phyloP scores from a whole-genome alignment of 1,140 invertebrate species.

The Macrosteles quadrilineatus region DNA sequence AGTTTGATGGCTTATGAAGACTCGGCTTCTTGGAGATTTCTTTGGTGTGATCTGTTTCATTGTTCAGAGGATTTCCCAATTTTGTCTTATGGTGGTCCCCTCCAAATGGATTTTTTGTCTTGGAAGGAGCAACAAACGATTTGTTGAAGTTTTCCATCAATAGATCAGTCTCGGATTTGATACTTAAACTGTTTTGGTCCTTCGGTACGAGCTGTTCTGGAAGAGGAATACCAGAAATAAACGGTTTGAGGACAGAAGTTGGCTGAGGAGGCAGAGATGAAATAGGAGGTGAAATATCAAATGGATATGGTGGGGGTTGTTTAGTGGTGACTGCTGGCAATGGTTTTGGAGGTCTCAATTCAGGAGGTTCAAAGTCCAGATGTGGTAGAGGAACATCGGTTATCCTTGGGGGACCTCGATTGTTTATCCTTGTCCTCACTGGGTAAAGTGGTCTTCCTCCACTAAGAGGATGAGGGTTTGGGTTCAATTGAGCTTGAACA shows the following conservation, averaged over 20 bases:
- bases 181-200: slow-evolving; percentile 4
- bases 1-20: slow-evolving; percentile 7
- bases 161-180: background rate
- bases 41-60: slow-evolving; percentile 2
- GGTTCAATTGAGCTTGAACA: slow-evolving; percentile 62
- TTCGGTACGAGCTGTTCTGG: slow-evolving; percentile 69
- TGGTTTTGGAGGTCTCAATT: slow-evolving; percentile 47
- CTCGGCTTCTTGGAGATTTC: background rate
- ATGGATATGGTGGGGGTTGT: slow-evolving; percentile 65
- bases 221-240: slow-evolving; percentile 67
- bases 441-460: slow-evolving; percentile 46
- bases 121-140: slow-evolving; percentile 4
- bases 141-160: slow-evolving; percentile 7
- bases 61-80: background rate
- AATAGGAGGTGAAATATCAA: slow-evolving; percentile 62
- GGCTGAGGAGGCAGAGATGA: slow-evolving; percentile 26
- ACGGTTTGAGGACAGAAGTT: slow-evolving; percentile 54
- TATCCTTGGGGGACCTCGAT: slow-evolving; percentile 81
- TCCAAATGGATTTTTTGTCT: slow-evolving; percentile 11
- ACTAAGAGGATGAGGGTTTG: slow-evolving; percentile 41
- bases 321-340: slow-evolving; percentile 53
- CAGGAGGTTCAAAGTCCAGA: slow-evolving; percentile 67
- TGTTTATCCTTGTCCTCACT: slow-evolving; percentile 75
- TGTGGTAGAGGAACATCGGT: slow-evolving; percentile 70
- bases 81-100: background rate